Evolutionary conservation across 1,140 invertebrate genomes (phyloP).

Genomic region (Acromyrmex heyeri): DNA sequence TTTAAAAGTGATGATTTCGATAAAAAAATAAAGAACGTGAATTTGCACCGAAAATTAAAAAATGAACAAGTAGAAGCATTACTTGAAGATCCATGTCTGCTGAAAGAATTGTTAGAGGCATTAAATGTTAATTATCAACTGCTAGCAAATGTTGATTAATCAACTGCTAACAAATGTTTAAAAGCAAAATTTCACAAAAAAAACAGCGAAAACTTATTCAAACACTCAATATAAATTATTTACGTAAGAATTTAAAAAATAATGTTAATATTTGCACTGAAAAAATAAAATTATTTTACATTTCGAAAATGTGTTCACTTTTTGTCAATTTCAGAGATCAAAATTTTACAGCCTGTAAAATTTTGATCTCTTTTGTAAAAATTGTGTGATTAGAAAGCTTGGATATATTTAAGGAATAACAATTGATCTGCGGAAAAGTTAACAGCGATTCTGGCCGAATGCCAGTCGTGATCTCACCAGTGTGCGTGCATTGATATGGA

Average conservation of each 20-base stretch:
- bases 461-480: conserved; percentile 70
- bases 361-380: neutral
- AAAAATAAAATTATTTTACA: neutral
- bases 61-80: too few species aligned
- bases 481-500: conserved; percentile 54
- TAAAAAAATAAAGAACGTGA: too few species aligned
- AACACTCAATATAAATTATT: neutral
- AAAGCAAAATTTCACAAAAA: too few species aligned
- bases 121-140: too few species aligned
- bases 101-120: too few species aligned
- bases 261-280: neutral
- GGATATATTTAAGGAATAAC: conserved; percentile 40
- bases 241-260: neutral
- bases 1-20: too few species aligned
- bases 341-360: neutral
- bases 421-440: conserved; percentile 46
- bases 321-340: neutral
- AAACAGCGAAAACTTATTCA: too few species aligned
- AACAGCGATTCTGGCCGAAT: conserved; percentile 54
- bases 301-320: neutral
- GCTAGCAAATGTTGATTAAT: too few species aligned
- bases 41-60: too few species aligned
- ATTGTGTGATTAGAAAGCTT: conserved; percentile 17
- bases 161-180: too few species aligned
- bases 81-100: too few species aligned